phyloP scores from a whole-genome alignment of 2,113 vertebrate genomes.

The Plecturocebus donacophilus region DNA sequence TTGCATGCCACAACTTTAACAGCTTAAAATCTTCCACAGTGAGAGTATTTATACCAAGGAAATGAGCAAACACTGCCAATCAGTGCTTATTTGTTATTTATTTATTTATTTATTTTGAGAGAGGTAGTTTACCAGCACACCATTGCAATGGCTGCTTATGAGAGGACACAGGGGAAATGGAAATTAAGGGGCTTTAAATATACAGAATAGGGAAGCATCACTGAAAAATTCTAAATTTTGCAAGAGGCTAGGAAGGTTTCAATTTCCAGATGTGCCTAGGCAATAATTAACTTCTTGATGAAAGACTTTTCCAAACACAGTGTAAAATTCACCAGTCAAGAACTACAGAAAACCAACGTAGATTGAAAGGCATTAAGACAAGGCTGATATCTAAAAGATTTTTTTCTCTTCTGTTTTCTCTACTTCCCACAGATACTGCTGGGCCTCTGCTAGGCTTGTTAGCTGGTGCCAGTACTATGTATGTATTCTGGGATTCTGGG shows the following conservation, averaged over 20 bases:
- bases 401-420: neutral
- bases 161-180: neutral
- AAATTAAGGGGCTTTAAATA: slow-evolving; percentile 33
- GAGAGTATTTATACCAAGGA: neutral
- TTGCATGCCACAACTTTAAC: neutral
- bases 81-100: neutral
- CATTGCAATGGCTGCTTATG: neutral
- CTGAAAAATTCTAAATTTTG: slow-evolving; percentile 45
- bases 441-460: neutral
- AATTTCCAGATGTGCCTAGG: neutral
- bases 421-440: neutral
- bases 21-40: neutral
- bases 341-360: neutral
- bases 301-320: neutral
- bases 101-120: neutral
- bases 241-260: neutral
- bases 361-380: neutral
- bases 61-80: neutral
- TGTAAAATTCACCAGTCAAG: neutral
- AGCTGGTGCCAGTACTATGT: neutral
- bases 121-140: neutral
- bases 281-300: neutral
- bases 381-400: neutral
- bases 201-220: neutral
- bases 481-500: neutral